Percentiles rank a stretch among this genome's conserved stretches.
phyloP scores from a whole-genome alignment of 2,113 vertebrate species.

The Oxyruncus cristatus region DNA sequence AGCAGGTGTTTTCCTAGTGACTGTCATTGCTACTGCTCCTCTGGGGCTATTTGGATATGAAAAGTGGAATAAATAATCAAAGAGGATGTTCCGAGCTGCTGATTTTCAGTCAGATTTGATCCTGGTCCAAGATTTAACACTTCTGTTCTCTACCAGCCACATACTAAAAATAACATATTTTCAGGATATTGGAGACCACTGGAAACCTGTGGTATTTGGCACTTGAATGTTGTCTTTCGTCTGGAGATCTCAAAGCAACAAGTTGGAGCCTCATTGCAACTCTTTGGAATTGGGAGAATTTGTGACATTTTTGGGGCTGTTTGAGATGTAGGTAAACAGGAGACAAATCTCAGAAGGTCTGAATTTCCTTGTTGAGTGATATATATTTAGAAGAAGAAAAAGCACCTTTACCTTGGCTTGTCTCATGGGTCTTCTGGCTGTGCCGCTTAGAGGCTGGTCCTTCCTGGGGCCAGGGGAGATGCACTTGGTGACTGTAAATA shows the following conservation, averaged over 20 bases:
- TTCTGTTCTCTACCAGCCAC: slow-evolving; percentile 53
- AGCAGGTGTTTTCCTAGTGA: slow-evolving; percentile 51
- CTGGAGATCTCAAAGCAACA: neutral
- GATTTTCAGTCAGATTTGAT: slow-evolving; percentile 59
- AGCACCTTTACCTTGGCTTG: neutral
- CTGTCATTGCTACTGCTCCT: neutral
- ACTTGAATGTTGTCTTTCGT: neutral
- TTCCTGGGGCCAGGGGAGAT: neutral
- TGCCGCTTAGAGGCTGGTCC: neutral
- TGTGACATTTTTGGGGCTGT: neutral
- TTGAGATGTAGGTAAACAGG: neutral
- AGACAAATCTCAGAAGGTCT: neutral
- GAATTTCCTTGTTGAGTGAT: neutral
- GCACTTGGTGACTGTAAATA: fast-evolving
- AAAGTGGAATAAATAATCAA: slow-evolving; percentile 55
- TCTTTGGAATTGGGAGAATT: neutral
- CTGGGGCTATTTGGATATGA: slow-evolving; percentile 37
- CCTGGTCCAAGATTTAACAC: slow-evolving; percentile 56
- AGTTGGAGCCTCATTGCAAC: fast-evolving
- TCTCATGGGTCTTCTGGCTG: neutral
- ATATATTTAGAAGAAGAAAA: neutral
- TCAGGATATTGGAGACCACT: slow-evolving; percentile 50
- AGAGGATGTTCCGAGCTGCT: slow-evolving; percentile 62
- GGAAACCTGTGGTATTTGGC: slow-evolving; percentile 47
- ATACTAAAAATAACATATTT: slow-evolving; percentile 62